Percentiles rank a stretch among this genome's conserved stretches.
Conservation (phyloP, 2,888 invertebrate genomes). For the Hofmannophila pseudospretella region DNA sequence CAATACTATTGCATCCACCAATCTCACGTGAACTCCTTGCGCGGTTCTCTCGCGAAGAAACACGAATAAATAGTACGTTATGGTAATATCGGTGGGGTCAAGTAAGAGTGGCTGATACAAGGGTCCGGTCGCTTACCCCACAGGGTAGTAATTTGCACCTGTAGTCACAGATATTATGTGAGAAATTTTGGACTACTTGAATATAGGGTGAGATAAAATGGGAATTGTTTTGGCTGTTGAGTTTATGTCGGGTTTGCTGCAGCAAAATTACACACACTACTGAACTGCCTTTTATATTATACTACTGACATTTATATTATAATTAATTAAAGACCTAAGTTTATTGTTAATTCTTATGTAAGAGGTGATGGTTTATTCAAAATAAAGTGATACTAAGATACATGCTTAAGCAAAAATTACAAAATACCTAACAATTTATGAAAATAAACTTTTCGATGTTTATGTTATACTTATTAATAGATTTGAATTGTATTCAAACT, state of each 20-base stretch:
- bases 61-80: conserved; percentile 14
- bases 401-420: no score
- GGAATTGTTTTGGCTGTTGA: conserved; percentile 22
- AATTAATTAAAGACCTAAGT: no score
- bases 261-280: no score
- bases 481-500: no score
- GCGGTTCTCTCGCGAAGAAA: conserved; percentile 29
- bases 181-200: conserved; percentile 59
- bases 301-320: no score
- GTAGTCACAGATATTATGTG: conserved; percentile 65
- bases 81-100: conserved; percentile 39
- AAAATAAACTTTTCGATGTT: no score
- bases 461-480: no score
- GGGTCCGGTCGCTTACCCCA: conserved; percentile 45
- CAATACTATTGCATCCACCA: conserved; percentile 60
- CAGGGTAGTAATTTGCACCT: conserved; percentile 68
- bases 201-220: conserved; percentile 28
- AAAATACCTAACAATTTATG: no score
- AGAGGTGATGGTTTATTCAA: no score
- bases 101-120: conserved; percentile 45
- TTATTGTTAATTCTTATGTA: no score
- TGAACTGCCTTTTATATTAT: no score
- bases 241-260: conserved; percentile 14
- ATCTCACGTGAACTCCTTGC: conserved; percentile 38
- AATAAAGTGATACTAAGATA: no score